phyloP scores from a whole-genome alignment of 2,797 vertebrate genomes.

The Silurus lanzhouensis region DNA sequence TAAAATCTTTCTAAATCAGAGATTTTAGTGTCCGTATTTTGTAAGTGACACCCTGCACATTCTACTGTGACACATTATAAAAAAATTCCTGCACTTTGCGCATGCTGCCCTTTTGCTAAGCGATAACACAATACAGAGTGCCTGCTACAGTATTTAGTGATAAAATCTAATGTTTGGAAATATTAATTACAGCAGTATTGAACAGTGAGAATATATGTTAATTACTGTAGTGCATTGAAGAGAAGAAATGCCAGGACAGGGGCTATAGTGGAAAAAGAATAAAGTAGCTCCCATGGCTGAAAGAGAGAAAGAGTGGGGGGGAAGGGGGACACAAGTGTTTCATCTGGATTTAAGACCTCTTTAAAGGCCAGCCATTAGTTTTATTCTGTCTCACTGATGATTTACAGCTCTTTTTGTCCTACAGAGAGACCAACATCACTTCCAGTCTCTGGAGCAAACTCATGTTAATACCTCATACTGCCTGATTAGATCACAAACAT shows the following conservation, averaged over 20 bases:
- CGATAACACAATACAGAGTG: conserved; percentile 53
- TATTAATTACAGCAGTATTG: conserved; percentile 81
- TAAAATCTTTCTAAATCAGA: neutral
- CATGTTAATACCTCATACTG: conserved; percentile 26
- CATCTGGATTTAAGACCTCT: conserved; percentile 65
- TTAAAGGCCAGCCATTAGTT: conserved; percentile 75
- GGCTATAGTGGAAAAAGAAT: conserved; percentile 61
- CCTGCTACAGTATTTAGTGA: conserved; percentile 68
- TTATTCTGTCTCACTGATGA: conserved; percentile 48
- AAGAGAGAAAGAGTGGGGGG: neutral
- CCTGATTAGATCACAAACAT: conserved; percentile 41
- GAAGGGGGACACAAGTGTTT: conserved; percentile 62
- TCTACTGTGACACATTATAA: conserved; percentile 65
- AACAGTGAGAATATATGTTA: conserved; percentile 77
- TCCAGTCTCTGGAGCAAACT: neutral
- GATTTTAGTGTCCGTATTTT: neutral
- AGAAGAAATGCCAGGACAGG: conserved; percentile 74
- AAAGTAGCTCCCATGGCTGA: conserved; percentile 58
- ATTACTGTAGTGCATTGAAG: conserved; percentile 69
- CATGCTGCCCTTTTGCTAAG: conserved; percentile 52
- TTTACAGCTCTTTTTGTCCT: conserved; percentile 37
- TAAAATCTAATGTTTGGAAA: conserved; percentile 82
- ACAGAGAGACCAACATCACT: conserved; percentile 14
- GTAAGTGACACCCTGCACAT: conserved; percentile 48
- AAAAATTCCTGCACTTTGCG: conserved; percentile 62